phyloP scores from a whole-genome alignment of 2,888 invertebrate genomes.

The Metacarcinus magister region DNA sequence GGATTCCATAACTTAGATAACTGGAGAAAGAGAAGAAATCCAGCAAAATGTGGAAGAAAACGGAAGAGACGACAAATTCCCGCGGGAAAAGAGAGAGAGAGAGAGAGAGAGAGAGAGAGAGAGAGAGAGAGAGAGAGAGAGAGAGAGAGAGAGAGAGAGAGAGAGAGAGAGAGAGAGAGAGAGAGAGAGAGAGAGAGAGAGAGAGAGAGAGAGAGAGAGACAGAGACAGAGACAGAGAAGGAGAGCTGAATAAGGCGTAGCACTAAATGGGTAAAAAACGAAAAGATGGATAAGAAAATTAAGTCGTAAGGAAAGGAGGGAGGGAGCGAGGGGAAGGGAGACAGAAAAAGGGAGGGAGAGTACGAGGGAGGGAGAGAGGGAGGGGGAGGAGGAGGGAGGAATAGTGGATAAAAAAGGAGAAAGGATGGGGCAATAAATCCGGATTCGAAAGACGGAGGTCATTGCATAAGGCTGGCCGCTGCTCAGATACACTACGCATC shows the following conservation, averaged over 20 bases:
- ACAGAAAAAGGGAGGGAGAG: background rate
- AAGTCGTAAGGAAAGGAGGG: background rate
- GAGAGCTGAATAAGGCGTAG: background rate
- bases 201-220: conserved; percentile 50
- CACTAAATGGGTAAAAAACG: background rate
- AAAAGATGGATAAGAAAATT: background rate
- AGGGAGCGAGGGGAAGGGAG: background rate
- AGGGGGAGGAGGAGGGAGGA: background rate
- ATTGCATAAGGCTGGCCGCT: background rate
- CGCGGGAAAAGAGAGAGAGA: conserved; percentile 37
- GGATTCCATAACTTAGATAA: too few species aligned
- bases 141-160: conserved; percentile 61
- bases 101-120: conserved; percentile 63
- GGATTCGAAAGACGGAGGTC: background rate
- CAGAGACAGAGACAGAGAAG: conserved; percentile 38
- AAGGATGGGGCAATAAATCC: background rate
- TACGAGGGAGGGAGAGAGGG: background rate
- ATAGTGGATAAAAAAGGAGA: background rate
- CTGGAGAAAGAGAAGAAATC: background rate
- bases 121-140: conserved; percentile 45
- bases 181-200: background rate
- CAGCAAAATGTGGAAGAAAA: background rate
- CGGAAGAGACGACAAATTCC: too few species aligned
- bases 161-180: conserved; percentile 59
- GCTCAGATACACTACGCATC: background rate